Evolutionary conservation across 1,140 invertebrate genomes (phyloP).

Genomic region (Stegodyphus dumicola): DNA sequence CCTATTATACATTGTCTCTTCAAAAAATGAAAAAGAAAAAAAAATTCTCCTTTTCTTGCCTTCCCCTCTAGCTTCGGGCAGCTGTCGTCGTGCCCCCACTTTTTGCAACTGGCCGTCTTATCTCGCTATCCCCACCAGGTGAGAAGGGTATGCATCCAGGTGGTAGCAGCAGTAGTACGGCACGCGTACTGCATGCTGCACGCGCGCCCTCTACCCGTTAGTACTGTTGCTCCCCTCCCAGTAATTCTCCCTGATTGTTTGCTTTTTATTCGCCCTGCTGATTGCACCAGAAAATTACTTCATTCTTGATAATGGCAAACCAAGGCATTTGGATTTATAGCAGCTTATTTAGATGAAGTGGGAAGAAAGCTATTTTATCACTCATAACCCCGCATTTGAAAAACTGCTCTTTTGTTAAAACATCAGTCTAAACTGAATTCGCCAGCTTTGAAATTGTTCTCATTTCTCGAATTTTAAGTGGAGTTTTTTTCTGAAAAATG

Average conservation of each 20-base stretch:
- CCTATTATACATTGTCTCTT: constrained; percentile 42
- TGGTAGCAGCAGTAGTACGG: constrained; percentile 43
- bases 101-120: constrained; percentile 50
- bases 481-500: no score
- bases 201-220: constrained; percentile 27
- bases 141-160: constrained; percentile 39
- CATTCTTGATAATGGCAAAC: neutral
- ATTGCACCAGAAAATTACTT: constrained; percentile 40
- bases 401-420: no score
- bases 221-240: neutral
- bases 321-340: no score
- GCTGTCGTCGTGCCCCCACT: constrained; percentile 7
- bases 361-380: no score
- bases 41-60: constrained; percentile 12
- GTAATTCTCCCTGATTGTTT: constrained; percentile 10
- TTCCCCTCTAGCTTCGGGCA: constrained; percentile 1
- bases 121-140: constrained; percentile 33
- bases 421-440: no score
- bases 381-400: no score
- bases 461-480: no score
- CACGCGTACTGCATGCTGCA: constrained; percentile 53
- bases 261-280: constrained; percentile 22
- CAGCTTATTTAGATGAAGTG: no score
- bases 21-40: neutral
- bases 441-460: no score